Conservation (phyloP, 2,797 vertebrate species). For the Pseudomugil tenellus region DNA sequence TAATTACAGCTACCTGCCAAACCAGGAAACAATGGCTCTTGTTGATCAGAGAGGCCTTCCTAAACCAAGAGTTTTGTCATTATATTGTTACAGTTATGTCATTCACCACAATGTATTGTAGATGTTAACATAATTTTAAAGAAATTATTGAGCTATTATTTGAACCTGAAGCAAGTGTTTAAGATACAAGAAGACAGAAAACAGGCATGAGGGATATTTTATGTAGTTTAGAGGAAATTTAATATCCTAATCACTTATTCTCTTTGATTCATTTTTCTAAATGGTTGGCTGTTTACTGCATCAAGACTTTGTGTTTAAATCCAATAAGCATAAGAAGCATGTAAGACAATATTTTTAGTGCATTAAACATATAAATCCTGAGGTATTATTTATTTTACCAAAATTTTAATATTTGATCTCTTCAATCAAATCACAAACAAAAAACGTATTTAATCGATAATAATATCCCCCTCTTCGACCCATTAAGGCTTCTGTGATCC, state of each 20-base stretch:
- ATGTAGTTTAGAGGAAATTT: neutral
- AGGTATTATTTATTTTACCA: too few species aligned
- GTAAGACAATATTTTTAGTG: too few species aligned
- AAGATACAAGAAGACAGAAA: neutral
- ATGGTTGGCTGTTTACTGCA: too few species aligned
- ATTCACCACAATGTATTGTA: neutral
- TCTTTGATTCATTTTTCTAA: neutral
- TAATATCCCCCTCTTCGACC: too few species aligned
- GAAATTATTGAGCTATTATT: neutral
- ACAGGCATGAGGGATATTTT: neutral
- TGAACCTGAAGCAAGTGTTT: neutral
- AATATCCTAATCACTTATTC: neutral
- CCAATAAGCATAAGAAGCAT: too few species aligned
- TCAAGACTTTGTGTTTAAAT: too few species aligned
- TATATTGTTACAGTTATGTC: neutral
- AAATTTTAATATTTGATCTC: too few species aligned
- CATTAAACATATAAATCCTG: too few species aligned
- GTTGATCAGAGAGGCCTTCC: neutral
- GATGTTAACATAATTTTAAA: neutral
- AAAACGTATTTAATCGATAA: too few species aligned
- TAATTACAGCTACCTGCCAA: conserved; percentile 22
- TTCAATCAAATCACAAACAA: too few species aligned
- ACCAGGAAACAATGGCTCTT: conserved; percentile 5
- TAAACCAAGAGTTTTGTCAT: neutral
- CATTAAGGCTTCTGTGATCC: too few species aligned